Evolutionary conservation across 2,113 vertebrate genomes (phyloP).

Genomic region (Peucedramus taeniatus): DNA sequence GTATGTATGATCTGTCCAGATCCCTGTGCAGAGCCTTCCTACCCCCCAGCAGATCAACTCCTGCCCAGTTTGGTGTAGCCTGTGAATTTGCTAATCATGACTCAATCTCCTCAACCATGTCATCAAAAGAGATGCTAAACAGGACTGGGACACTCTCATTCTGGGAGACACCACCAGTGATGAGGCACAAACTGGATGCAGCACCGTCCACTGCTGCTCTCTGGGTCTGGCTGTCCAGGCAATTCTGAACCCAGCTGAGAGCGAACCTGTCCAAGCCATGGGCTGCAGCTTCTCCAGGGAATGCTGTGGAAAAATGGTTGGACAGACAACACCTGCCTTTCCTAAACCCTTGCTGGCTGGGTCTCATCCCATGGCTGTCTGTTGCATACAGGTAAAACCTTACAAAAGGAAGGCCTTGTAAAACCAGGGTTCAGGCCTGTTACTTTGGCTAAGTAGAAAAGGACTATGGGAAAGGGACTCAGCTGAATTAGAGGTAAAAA

Average conservation of each 20-base stretch:
- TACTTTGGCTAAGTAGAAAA: background rate
- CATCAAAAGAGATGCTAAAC: background rate
- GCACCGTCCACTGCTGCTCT: fast-evolving
- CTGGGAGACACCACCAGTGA: background rate
- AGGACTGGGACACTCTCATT: background rate
- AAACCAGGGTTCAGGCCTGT: background rate
- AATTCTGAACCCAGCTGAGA: background rate
- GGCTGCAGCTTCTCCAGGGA: background rate
- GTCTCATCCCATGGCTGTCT: background rate
- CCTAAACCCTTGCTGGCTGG: background rate
- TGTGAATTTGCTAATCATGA: background rate
- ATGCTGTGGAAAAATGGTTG: background rate
- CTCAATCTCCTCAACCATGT: background rate
- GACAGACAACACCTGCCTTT: background rate
- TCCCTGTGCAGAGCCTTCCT: background rate
- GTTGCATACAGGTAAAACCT: background rate
- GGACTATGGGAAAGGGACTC: too few relatives aligned
- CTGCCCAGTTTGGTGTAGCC: too few relatives aligned
- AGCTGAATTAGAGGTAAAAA: background rate
- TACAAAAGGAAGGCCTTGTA: background rate
- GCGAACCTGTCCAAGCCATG: fast-evolving
- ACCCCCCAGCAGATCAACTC: background rate
- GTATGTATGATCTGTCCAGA: background rate
- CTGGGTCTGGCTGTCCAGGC: background rate
- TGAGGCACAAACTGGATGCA: background rate